Evolutionary conservation across 2,888 invertebrate species (phyloP).

Genomic region (Synergus itoensis): DNA sequence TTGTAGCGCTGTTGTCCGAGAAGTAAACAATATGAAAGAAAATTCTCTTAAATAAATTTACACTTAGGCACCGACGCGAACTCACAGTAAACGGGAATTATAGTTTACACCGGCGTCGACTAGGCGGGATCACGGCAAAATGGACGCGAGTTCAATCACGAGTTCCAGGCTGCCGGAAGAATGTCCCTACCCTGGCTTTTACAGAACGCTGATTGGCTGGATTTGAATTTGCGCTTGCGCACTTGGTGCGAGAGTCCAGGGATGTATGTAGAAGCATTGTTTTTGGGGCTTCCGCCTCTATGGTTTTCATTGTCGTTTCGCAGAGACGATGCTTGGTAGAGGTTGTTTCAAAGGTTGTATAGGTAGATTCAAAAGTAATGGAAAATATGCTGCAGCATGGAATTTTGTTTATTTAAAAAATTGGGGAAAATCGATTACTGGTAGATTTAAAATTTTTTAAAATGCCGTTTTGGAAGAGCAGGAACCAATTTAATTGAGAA

Average conservation of each 20-base stretch:
- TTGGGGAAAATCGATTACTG: not conserved
- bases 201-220: not conserved
- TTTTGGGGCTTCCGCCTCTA: not conserved
- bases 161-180: slow-evolving; percentile 27
- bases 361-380: slow-evolving; percentile 9
- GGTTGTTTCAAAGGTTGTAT: slow-evolving; percentile 21
- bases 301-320: not conserved
- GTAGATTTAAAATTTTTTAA: not conserved
- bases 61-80: slow-evolving; percentile 53
- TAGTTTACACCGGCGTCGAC: slow-evolving; percentile 73
- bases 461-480: not conserved
- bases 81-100: slow-evolving; percentile 68
- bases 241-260: not conserved
- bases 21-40: slow-evolving; percentile 42
- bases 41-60: slow-evolving; percentile 10
- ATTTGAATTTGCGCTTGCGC: slow-evolving; percentile 39
- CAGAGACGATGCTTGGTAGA: not conserved
- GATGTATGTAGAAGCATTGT: not conserved
- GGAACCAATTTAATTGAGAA: not conserved
- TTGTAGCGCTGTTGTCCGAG: slow-evolving; percentile 38
- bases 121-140: slow-evolving; percentile 73
- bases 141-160: slow-evolving; percentile 64
- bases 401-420: not conserved
- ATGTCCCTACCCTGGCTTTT: slow-evolving; percentile 31
- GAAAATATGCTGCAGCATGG: not conserved